phyloP scores from a whole-genome alignment of 2,888 invertebrate genomes.

The Caprella mutica region DNA sequence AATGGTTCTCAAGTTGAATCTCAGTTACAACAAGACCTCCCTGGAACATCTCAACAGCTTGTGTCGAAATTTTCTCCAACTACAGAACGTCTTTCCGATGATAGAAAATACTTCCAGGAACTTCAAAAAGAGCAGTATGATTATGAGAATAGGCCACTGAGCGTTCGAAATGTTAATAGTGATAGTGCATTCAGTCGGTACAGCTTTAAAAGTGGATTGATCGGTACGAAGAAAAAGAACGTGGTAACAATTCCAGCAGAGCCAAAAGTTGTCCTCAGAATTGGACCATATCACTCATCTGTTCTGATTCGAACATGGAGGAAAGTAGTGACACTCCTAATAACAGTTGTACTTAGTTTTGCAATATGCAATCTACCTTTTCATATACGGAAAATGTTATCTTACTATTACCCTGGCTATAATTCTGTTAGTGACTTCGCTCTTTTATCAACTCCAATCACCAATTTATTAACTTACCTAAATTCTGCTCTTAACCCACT shows the following conservation, averaged over 20 bases:
- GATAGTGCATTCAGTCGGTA: constrained; percentile 2
- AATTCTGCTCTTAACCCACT: constrained; percentile 85
- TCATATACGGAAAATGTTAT: constrained; percentile 78
- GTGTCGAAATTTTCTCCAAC: no score
- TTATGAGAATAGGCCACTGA: constrained; percentile 10
- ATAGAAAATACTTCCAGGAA: no score
- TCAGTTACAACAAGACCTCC: constrained; percentile 1
- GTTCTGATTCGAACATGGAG: constrained; percentile 55
- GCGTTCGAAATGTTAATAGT: not conserved
- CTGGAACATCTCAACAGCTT: no score
- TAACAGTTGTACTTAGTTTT: constrained; percentile 76
- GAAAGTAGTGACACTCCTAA: constrained; percentile 77
- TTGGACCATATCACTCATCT: constrained; percentile 24
- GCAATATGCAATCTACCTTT: constrained; percentile 80
- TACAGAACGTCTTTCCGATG: no score
- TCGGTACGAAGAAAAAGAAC: not conserved
- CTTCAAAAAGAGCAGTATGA: constrained; percentile 13
- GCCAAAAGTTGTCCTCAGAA: not conserved
- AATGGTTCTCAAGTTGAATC: constrained; percentile 33
- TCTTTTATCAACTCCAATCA: constrained; percentile 68
- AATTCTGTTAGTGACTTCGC: constrained; percentile 62
- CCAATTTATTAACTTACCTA: constrained; percentile 74
- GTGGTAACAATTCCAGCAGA: no score
- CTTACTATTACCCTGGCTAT: constrained; percentile 62
- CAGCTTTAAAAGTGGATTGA: not conserved